Conservation (phyloP, 2,888 invertebrate species). For the Leptogaster cylindrica region DNA sequence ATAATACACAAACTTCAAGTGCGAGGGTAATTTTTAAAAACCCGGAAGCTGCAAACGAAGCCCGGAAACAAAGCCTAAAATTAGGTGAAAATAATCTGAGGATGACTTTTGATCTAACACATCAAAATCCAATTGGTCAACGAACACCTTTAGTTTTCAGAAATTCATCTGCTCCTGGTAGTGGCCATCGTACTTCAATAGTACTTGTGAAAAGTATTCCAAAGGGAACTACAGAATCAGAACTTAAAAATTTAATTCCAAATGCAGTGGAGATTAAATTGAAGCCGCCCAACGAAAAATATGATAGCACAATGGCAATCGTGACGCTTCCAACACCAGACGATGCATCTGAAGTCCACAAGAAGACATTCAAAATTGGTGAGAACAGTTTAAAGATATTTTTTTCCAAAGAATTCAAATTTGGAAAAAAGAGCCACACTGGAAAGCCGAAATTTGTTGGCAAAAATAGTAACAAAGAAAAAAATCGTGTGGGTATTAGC, state of each 20-base stretch:
- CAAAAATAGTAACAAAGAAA: no score
- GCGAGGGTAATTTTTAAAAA: constrained; percentile 9
- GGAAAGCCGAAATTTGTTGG: no score
- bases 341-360: background rate
- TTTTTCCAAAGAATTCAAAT: no score
- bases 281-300: background rate
- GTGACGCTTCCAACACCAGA: constrained; percentile 14
- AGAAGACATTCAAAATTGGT: background rate
- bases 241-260: constrained; percentile 3
- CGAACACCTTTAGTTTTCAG: no score
- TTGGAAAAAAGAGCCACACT: no score
- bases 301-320: background rate
- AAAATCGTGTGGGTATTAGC: no score
- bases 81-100: background rate
- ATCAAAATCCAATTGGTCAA: no score
- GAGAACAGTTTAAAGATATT: background rate
- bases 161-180: no score
- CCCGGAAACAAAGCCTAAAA: background rate
- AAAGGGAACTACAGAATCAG: background rate
- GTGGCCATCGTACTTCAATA: no score
- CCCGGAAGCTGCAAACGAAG: background rate
- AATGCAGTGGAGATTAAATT: background rate
- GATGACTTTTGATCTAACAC: background rate
- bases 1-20: background rate
- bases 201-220: constrained; percentile 14